Percentiles rank a stretch among this genome's conserved stretches.
Conservation (phyloP, 2,113 vertebrate genomes). For the Odocoileus hemionus region DNA sequence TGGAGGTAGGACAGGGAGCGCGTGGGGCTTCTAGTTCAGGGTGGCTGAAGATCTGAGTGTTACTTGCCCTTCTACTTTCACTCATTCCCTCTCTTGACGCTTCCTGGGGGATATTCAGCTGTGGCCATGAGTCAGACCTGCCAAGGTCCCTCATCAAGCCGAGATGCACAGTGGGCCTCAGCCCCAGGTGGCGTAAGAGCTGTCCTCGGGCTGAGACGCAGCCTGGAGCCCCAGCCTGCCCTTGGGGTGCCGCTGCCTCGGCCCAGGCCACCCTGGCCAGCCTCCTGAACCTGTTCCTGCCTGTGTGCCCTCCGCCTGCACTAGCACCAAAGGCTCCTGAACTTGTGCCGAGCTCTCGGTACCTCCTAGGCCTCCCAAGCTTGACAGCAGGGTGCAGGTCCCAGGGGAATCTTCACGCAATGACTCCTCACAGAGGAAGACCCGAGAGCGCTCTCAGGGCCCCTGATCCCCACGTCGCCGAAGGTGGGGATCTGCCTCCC, state of each 20-base stretch:
- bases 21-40: no score
- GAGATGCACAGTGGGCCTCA: fast-evolving
- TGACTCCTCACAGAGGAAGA: neutral
- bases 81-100: neutral
- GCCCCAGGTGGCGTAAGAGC: neutral
- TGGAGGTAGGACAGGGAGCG: fast-evolving
- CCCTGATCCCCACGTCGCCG: neutral
- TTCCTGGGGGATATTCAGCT: neutral
- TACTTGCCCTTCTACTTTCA: no score
- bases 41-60: neutral
- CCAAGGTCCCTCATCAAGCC: neutral
- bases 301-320: fast-evolving
- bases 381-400: neutral
- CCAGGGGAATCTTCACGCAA: neutral
- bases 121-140: neutral
- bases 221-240: neutral
- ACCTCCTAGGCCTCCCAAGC: neutral
- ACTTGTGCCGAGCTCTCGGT: neutral
- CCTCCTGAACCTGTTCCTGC: neutral
- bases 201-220: neutral
- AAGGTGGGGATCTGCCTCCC: neutral
- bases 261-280: fast-evolving
- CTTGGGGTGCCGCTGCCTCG: fast-evolving
- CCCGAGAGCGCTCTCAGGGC: neutral
- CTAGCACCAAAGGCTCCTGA: neutral